Evolutionary conservation across 2,888 invertebrate genomes (phyloP).

Genomic region (Pollenia amentaria): DNA sequence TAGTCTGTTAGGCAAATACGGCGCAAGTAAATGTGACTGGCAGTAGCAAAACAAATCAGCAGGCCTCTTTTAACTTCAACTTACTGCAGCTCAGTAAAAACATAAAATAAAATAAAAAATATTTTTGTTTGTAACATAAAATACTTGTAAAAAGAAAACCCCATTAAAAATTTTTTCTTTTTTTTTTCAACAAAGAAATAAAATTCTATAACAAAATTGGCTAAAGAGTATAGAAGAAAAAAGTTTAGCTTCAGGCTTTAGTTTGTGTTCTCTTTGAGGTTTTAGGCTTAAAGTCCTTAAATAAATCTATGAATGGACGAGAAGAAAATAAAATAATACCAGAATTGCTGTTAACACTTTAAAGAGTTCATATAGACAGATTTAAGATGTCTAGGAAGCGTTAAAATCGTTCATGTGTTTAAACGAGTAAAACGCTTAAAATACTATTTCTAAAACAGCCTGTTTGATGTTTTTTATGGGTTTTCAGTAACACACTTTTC

Average conservation of each 20-base stretch:
- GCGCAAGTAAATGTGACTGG: background rate
- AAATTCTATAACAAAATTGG: background rate
- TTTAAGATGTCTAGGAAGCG: conserved; percentile 3
- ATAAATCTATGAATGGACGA: background rate
- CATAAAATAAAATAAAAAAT: too few relatives aligned
- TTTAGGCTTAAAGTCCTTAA: conserved; percentile 25
- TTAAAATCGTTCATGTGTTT: background rate
- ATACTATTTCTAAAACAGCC: background rate
- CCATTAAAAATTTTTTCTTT: conserved; percentile 27
- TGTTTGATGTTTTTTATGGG: conserved; percentile 31
- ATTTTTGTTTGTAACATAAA: conserved; percentile 3
- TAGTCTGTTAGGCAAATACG: background rate
- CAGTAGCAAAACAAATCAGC: conserved; percentile 41
- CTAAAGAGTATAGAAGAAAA: background rate
- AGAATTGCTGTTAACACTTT: conserved; percentile 34
- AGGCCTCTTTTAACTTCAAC: conserved; percentile 39
- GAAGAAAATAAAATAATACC: conserved; percentile 4
- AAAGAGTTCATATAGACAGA: background rate
- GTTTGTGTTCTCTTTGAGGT: conserved; percentile 3
- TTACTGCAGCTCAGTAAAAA: conserved; percentile 1
- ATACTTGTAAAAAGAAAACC: conserved; percentile 8
- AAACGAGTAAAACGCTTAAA: background rate
- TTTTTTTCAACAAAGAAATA: conserved; percentile 24
- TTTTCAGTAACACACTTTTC: conserved; percentile 26
- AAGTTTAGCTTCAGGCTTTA: conserved; percentile 27